Evolutionary conservation across 2,888 invertebrate species (phyloP), one percentile per base, ranked within the genome.

Genomic region (Graphium colonna): DNA sequence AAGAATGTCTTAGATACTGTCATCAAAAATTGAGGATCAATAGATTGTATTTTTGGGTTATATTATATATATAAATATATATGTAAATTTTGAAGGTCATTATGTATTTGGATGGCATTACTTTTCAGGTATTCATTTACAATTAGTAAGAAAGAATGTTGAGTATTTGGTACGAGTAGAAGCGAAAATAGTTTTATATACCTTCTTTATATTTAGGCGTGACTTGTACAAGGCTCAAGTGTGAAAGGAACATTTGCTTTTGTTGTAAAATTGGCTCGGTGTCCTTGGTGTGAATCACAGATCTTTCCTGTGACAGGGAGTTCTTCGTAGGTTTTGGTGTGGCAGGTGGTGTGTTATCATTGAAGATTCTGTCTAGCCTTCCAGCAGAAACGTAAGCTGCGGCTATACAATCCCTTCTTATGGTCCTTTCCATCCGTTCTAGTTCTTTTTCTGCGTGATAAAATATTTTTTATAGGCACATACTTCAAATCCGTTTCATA

Each of bases 221-320:
- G 61, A 93, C 90, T 50, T 90, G 80, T 44, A 82, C 86, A 54
- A 94, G 83, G 40, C 91, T 91, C 48, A 94, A 81, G 41, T 88
- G 84, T 50, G 89, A 83, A 45, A 94, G 77, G 69, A 94, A 94
- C 61, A 82, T 82, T 50, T 90, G 89, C 73, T 94, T 94, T 55
- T 81, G 85, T 59, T 90, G 85, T 57, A 68, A 54, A 9, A 59
- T 51, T 0, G 55, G 56, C 1, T 63, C 63, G 7, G 61, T 71
- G 18, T 73, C 74, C 26, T 58, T 59, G 13, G 55, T 12, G 13
- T 42, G 28, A 1, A 31, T 8, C 3, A 17, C 43, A 4, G 10
- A 28, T 21, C 17, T 44, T n/a, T 49, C 33, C 7, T 43, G 4
- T 47, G 13, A 7, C 3, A 26, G 15, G 7, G 21, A 33, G 3